A percentile compares a stretch with the other conserved stretches of the same genome.
phyloP scores from a whole-genome alignment of 1,140 invertebrate species.

The Arctopsyche grandis region DNA sequence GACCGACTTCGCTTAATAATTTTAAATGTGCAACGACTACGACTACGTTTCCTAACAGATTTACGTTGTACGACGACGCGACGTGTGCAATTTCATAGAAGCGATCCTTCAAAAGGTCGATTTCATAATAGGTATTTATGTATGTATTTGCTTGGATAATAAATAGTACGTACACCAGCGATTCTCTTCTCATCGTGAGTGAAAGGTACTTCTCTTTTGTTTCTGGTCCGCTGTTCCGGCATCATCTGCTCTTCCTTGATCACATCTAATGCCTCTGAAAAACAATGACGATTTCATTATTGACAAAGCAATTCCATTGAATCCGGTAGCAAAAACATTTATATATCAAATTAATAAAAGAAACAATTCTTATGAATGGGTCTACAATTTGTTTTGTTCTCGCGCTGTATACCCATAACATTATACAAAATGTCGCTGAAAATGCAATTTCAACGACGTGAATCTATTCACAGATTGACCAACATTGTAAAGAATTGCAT shows the following conservation, averaged over 20 bases:
- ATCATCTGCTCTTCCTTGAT: slow-evolving; percentile 66
- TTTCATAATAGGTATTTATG: too few relatives aligned
- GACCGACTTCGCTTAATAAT: not conserved
- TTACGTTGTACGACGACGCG: too few relatives aligned
- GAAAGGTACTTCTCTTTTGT: slow-evolving; percentile 69
- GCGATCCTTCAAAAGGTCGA: too few relatives aligned
- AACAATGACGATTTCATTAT: not conserved
- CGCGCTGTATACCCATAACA: not conserved
- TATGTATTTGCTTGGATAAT: too few relatives aligned
- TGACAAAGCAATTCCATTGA: not conserved
- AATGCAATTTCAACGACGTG: too few relatives aligned
- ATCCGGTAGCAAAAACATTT: slow-evolving; percentile 3
- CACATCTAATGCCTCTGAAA: slow-evolving; percentile 68
- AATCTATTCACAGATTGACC: too few relatives aligned
- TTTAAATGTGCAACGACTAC: too few relatives aligned
- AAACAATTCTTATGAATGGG: not conserved
- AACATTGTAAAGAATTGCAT: too few relatives aligned
- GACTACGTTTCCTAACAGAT: too few relatives aligned
- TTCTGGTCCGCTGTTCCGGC: slow-evolving; percentile 61
- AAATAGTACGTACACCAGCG: slow-evolving; percentile 66
- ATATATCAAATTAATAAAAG: not conserved
- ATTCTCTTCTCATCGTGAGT: slow-evolving; percentile 71
- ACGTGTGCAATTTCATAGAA: too few relatives aligned
- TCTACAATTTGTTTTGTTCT: not conserved
- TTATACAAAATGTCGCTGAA: not conserved